Base-by-base conservation (phyloP, 2,888 invertebrate species). In the Diadegma fenestrale region DNA sequence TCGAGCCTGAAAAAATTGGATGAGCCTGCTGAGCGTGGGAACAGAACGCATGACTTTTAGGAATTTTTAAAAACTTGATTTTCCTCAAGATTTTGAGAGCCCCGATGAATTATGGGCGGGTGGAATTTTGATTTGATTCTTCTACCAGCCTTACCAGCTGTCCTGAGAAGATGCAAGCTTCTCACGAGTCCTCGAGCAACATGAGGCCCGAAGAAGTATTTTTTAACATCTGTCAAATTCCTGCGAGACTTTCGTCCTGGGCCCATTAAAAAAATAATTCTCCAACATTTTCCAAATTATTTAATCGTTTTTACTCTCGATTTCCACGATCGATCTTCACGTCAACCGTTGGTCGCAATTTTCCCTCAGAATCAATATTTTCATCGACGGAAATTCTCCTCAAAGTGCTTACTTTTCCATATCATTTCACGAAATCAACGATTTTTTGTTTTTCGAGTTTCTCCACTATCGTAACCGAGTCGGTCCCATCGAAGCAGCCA, bases 151-250 rank as follows among this genome's bases (percentile, higher is more conserved):
- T 86, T 79, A 76, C 79, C 86, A 87, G 54, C 80, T 77, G 76
- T 48, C 72, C 22, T 14, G 63, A 75, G 75, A 75, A 80, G 48
- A 75, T 73, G 80, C 80, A 81, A 82, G 85, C 88, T 88, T 90
- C 90, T 90, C 89, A 90, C 87, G 88, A 87, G 76, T 85, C 89
- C 82, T 88, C 88, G 89, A 89, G 88, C 63, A 85, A 61, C 87
- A 91, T 90, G 77, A 87, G 80, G n/a, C 22, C 30, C 37, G 72
- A 86, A 43, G 88, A 89, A 77, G 63, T 86, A 33, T 37, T 26
- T 68, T 43, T 22, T 12, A 26, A 54, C n/a, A 85, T 66, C 85
- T 85, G 85, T 73, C 48, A 86, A 82, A 80, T 73, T 82, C 61
- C 61, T n/a, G 69, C 54, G 51, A 69, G 68, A 68, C 63, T 78